phyloP scores from a whole-genome alignment of 2,113 vertebrate genomes.

The Protobothrops mucrosquamatus region DNA sequence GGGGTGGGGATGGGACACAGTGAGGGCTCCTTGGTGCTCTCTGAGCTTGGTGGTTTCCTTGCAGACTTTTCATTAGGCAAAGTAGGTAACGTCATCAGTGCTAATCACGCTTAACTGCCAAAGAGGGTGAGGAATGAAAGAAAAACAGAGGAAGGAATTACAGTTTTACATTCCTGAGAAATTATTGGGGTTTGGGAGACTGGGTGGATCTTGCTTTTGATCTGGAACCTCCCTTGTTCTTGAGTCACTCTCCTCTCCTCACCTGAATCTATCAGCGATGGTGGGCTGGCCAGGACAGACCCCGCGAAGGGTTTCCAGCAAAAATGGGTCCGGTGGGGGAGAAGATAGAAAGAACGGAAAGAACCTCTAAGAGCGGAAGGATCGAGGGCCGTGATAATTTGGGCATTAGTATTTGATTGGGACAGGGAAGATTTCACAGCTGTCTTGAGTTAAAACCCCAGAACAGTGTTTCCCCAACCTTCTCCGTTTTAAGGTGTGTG shows the following conservation, averaged over 20 bases:
- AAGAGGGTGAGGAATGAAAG: not conserved
- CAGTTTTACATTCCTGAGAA: not conserved
- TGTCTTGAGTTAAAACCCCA: conserved; percentile 29
- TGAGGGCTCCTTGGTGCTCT: not conserved
- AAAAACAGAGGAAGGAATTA: not conserved
- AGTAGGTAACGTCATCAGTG: not conserved
- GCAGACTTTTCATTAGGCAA: not conserved
- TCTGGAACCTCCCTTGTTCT: not conserved
- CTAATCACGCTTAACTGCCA: not conserved
- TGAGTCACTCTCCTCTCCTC: too few species aligned
- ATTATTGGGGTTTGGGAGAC: not conserved
- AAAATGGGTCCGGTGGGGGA: not conserved
- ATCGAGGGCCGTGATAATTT: conserved; percentile 39
- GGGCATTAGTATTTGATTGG: conserved; percentile 6
- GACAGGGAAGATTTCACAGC: conserved; percentile 28
- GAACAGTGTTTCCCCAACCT: not conserved
- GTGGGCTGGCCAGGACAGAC: not conserved
- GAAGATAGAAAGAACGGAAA: too few species aligned
- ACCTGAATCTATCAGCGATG: not conserved
- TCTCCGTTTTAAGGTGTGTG: not conserved
- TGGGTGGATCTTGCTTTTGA: not conserved
- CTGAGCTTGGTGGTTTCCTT: not conserved
- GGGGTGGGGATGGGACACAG: too few species aligned
- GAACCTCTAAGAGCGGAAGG: conserved; percentile 7
- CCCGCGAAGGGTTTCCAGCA: not conserved